Evolutionary conservation across 2,113 vertebrate species (phyloP), one percentile per base, ranked within the genome.

Genomic region (Symphodus melops): DNA sequence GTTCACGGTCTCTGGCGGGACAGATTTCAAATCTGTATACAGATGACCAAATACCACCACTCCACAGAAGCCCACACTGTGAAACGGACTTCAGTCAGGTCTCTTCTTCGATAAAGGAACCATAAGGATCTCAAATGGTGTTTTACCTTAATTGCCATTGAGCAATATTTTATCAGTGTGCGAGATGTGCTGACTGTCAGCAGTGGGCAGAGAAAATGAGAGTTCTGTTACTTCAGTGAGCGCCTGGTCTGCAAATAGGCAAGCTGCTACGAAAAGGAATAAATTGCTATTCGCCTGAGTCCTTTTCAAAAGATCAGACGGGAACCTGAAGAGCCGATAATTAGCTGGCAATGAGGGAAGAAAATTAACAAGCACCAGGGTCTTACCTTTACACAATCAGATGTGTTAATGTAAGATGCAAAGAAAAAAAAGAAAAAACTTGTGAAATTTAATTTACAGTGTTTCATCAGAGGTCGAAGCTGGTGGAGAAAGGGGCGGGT

Each of bases 221-320:
- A 54, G 71, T 68, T 69, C 23, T 74, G 49, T 77, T 72, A 76
- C 77, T 75, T 49, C 56, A 57, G 56, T 59, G 44, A 58, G 42
- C 69, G 75, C 72, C 58, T 64, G 54, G 68, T 60, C 54, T 63
- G 67, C 52, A 74, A 83, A 85, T 83, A 77, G 77, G 83, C 79
- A 58, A 84, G 82, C 71, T 61, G 82, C 60, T n/a, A 41, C 76
- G 65, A 42, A 86, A 83, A 81, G 2, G 67, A 80, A 83, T 75
- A 79, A 60, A 87, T 69, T 79, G 77, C 69, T 74, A 83, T 81
- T 69, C 65, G 66, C 61, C 77, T 54, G 70, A 81, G 60, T 82
- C 58, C 60, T 65, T 85, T 41, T 81, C 70, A 64, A 75, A 84
- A n/a, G n/a, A 53, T 66, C 9, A 52, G 33, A 79, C 52, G 14